Base-by-base conservation (phyloP, 2,113 vertebrate genomes). In the Equus quagga region DNA sequence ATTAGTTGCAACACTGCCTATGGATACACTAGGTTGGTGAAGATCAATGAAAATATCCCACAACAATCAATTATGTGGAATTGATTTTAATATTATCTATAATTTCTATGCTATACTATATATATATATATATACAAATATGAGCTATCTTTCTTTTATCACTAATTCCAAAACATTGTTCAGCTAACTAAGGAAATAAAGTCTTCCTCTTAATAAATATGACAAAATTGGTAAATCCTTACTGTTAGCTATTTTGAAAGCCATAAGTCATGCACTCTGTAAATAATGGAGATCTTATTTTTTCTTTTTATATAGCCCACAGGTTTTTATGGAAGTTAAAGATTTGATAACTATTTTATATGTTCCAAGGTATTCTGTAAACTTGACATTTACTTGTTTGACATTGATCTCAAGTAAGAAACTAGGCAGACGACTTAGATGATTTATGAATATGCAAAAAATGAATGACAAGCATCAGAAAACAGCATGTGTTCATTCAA, bases 361-460 rank as follows among this genome's bases (percentile, higher is more conserved):
- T 60, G 9, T 56, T 82, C 12, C 56, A 89, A 23, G 14, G 17
- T 82, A 17, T 26, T 78, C 62, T 69, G 0, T 83, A 87, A 93
- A 64, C 23, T 84, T 91, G 17, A 67, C 28, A 13, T 79, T 67
- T 10, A 46, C 49, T 56, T 82, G 2, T 76, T 86, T 82, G 15
- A 69, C 31, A 94, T 15, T 96, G 19, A 92, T 90, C 41, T 76
- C 41, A 79, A 44, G 14, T 8, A 90, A 75, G n/a, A 96, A 44
- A 86, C 9, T 41, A 65, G 13, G 2, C 70, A 69, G 46, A 78
- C 41, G 62, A 60, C 8, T 46, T 90, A 70, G 11, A 92, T 73
- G 49, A 90, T 64, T 94, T 92, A 85, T 82, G 51, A 85, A 6
- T 62, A 72, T 1, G 78, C 41, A 80, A 94, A 64, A 81, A 60